phyloP scores from a whole-genome alignment of 2,797 vertebrate species.

The Luscinia luscinia region DNA sequence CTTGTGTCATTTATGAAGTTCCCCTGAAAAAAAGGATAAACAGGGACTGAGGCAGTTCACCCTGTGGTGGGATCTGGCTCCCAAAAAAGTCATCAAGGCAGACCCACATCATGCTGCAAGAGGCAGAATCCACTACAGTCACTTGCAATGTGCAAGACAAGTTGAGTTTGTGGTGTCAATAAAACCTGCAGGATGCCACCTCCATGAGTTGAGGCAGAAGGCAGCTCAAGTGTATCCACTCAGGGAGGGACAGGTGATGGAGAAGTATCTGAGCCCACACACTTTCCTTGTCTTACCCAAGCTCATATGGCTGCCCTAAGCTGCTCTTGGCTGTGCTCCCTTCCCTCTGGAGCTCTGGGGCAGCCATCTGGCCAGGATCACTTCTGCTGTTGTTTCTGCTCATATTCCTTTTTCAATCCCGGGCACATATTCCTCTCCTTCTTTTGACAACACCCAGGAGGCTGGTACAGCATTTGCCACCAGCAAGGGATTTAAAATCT shows the following conservation, averaged over 20 bases:
- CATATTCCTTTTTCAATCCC: neutral
- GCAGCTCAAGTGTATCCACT: neutral
- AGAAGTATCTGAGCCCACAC: neutral
- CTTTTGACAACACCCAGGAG: fast-evolving
- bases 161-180: fast-evolving
- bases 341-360: neutral
- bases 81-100: neutral
- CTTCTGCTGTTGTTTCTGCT: neutral
- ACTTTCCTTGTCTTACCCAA: neutral
- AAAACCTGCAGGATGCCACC: neutral
- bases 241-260: fast-evolving
- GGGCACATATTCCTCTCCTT: neutral
- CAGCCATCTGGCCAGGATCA: neutral
- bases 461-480: neutral
- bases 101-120: neutral
- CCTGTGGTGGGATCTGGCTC: neutral
- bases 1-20: neutral
- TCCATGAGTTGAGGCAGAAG: neutral
- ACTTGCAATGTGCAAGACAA: fast-evolving
- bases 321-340: neutral
- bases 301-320: neutral
- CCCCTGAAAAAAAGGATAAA: neutral
- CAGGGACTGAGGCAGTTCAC: neutral
- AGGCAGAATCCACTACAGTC: neutral
- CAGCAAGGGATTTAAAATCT: neutral